phyloP scores from a whole-genome alignment of 2,888 invertebrate genomes.

The Argyra leucocephala region DNA sequence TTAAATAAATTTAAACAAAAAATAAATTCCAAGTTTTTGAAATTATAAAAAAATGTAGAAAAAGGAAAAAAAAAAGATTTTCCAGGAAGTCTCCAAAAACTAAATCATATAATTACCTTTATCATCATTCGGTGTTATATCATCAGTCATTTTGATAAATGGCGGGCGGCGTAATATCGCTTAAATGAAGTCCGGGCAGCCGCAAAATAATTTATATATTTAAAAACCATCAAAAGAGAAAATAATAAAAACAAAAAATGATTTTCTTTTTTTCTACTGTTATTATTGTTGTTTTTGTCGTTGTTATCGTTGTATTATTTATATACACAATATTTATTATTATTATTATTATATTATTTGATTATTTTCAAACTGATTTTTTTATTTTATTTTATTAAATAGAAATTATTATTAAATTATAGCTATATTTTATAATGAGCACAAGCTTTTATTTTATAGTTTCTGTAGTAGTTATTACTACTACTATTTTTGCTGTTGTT shows the following conservation, averaged over 20 bases:
- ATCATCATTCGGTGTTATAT: slow-evolving; percentile 19
- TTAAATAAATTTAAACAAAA: no score
- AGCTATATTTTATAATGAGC: background rate
- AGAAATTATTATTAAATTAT: background rate
- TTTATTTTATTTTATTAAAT: background rate
- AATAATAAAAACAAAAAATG: background rate
- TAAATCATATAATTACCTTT: slow-evolving; percentile 20
- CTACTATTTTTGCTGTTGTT: background rate
- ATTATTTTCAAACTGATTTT: no score
- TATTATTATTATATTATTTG: no score
- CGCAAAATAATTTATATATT: background rate
- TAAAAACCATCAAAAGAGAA: background rate
- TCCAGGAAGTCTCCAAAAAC: no score
- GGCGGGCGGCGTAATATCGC: background rate
- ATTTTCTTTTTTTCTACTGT: background rate
- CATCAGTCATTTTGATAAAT: slow-evolving; percentile 19
- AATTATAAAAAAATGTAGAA: no score
- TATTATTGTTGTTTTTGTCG: no score
- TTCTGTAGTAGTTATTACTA: background rate
- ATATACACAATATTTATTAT: no score
- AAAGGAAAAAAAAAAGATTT: no score
- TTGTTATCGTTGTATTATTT: no score
- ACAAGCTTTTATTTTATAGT: background rate
- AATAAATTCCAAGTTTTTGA: no score
- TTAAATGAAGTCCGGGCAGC: slow-evolving; percentile 3